These are phyloP conservation scores for Euclidia mi DNA, from an alignment of 2,888 invertebrate genomes.

Conservation along the genomic window DNA sequence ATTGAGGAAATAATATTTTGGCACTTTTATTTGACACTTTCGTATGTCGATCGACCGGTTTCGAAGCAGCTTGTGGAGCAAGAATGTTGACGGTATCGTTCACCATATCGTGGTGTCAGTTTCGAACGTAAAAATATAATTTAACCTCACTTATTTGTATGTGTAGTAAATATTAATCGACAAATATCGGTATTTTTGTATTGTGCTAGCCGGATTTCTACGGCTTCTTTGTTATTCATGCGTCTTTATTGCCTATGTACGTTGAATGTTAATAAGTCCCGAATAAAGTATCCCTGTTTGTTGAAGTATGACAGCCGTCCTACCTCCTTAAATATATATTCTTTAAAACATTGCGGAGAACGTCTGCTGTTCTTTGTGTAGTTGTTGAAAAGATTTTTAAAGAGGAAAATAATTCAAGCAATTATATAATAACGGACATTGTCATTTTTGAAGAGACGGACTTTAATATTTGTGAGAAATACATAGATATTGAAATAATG, in stretches of 20 bases:
- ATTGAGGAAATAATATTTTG: slow-evolving; percentile 55
- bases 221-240: slow-evolving; percentile 62
- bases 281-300: slow-evolving; percentile 16
- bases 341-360: neutral
- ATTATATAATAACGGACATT: too few species aligned
- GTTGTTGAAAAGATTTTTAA: too few species aligned
- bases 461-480: too few species aligned
- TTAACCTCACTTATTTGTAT: slow-evolving; percentile 37
- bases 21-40: slow-evolving; percentile 51
- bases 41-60: slow-evolving; percentile 59
- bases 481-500: too few species aligned
- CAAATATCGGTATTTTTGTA: slow-evolving; percentile 50
- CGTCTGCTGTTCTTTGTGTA: too few species aligned
- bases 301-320: neutral
- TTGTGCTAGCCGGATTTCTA: slow-evolving; percentile 49
- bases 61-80: slow-evolving; percentile 38
- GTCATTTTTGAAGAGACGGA: too few species aligned
- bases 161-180: slow-evolving; percentile 38
- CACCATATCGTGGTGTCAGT: slow-evolving; percentile 16
- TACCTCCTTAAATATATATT: neutral
- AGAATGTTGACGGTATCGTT: slow-evolving; percentile 31
- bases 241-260: slow-evolving; percentile 60
- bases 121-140: slow-evolving; percentile 38
- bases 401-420: too few species aligned
- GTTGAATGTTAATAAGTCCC: slow-evolving; percentile 59